Evolutionary conservation across 1,140 invertebrate species (phyloP), one percentile per base, ranked within the genome.

Genomic region (Whitmania pigra): DNA sequence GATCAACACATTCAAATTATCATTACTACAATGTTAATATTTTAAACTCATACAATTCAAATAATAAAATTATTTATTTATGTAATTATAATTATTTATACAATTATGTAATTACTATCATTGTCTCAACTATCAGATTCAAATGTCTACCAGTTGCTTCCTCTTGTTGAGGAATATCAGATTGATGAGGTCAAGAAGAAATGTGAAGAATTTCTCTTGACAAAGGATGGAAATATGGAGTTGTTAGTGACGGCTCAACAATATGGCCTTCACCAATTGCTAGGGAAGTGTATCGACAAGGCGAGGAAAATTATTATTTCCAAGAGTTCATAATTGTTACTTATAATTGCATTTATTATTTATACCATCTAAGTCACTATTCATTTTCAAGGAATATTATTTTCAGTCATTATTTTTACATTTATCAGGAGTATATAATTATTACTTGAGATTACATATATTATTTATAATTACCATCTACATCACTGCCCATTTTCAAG

Each of bases 91-190:
- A 49, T 49, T 17, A 49, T 7, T 49, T 49, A 17, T 49, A 63
- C 11, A 63, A 4, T 25, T 22, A 18, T 17, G 4, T 25, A 63
- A 25, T 63, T 2, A 31, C 29, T 2, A 25, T 17, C 18, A 20
- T 20, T 17, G 22, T 11, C 29, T 17, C 29, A 6, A 5, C 43
- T 76, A 76, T 60, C 72, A 78, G 78, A 78, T 43, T n/a, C 43
- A 36, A 79, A 79, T 73, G 76, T 78, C 9, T 67, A 53, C n/a
- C 74, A 76, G 40, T 69, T 79, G 57, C 72, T 79, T 9, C 75
- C 76, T n/a, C 73, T 79, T 4, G 73, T 76, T 18, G 76, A 79
- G 22, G 79, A 80, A 71, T 80, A 78, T 71, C 76, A 79, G 69
- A 79, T 79, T 72, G 73, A 74, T 11, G 76, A 75, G 68, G 74